These are phyloP conservation scores for Galerucella pusilla DNA, from an alignment of 2,888 invertebrate genomes.

Conservation along the genomic window DNA sequence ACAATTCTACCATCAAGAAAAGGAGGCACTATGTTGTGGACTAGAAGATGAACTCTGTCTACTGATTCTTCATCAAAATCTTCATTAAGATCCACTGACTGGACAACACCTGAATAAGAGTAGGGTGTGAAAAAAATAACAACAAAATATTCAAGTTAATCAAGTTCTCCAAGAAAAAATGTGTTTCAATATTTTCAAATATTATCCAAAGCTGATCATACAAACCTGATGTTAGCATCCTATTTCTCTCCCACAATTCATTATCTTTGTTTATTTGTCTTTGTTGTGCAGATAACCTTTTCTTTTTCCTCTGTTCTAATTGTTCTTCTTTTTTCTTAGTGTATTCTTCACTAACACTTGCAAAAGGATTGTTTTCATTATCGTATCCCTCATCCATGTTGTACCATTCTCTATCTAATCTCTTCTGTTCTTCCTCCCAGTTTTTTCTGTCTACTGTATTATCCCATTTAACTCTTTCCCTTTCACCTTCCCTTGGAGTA, in stretches of 20 bases:
- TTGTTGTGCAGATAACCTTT: slow-evolving; percentile 94
- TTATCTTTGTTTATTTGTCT: slow-evolving; percentile 98
- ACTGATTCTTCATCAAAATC: slow-evolving; percentile 97
- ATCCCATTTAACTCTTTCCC: slow-evolving; percentile 71
- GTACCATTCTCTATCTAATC: slow-evolving; percentile 97
- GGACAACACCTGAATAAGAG: slow-evolving; percentile 77
- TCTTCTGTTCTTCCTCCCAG: slow-evolving; percentile 92
- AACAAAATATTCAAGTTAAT: not conserved
- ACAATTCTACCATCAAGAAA: slow-evolving; percentile 98
- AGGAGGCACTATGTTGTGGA: slow-evolving; percentile 98
- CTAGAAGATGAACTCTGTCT: slow-evolving; percentile 93
- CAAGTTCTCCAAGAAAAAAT: too few relatives aligned
- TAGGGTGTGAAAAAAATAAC: not conserved
- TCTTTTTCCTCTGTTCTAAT: slow-evolving; percentile 88
- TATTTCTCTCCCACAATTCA: slow-evolving; percentile 98
- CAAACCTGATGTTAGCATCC: slow-evolving; percentile 88
- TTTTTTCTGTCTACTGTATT: slow-evolving; percentile 79
- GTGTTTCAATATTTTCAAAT: too few relatives aligned
- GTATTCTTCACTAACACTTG: slow-evolving; percentile 90
- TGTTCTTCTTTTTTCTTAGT: slow-evolving; percentile 93
- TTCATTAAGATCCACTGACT: slow-evolving; percentile 86
- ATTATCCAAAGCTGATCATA: not conserved
- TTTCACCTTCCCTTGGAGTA: slow-evolving; percentile 68
- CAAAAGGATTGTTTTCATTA: slow-evolving; percentile 94
- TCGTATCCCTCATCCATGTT: slow-evolving; percentile 94